Conservation (phyloP, 2,888 invertebrate species). For the Hymenopus coronatus region DNA sequence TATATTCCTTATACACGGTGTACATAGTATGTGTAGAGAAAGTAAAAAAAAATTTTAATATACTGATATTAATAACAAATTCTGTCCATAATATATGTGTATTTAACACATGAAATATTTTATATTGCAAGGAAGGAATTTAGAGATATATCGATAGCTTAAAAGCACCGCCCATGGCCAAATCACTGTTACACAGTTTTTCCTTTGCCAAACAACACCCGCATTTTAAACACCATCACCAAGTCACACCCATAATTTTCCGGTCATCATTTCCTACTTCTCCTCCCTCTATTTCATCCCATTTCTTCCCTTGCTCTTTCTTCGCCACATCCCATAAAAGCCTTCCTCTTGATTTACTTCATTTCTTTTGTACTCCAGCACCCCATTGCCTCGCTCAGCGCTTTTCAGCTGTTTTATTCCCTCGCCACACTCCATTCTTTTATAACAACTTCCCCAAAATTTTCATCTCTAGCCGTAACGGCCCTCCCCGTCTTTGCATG, state of each 20-base stretch:
- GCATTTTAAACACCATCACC: background rate
- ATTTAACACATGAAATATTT: no score
- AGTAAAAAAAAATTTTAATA: no score
- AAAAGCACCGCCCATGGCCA: no score
- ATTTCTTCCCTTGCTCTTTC: background rate
- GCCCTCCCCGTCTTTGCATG: background rate
- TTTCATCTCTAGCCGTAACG: background rate
- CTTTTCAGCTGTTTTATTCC: constrained; percentile 3
- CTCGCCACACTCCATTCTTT: background rate
- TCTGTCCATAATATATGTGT: no score
- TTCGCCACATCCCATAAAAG: background rate
- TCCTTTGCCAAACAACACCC: background rate
- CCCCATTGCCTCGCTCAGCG: constrained; percentile 9
- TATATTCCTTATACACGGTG: no score
- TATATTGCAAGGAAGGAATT: no score
- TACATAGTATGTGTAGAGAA: no score
- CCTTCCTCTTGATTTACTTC: constrained; percentile 15
- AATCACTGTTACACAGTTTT: background rate
- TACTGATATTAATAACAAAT: no score
- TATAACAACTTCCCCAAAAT: constrained; percentile 10
- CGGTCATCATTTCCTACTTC: background rate
- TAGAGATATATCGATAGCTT: no score
- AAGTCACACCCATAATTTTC: background rate
- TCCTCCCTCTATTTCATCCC: background rate
- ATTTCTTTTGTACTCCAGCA: background rate